phyloP scores from a whole-genome alignment of 30 jellyfish, hydroid and myxozoan species.

The Nemopilema nomurai region DNA sequence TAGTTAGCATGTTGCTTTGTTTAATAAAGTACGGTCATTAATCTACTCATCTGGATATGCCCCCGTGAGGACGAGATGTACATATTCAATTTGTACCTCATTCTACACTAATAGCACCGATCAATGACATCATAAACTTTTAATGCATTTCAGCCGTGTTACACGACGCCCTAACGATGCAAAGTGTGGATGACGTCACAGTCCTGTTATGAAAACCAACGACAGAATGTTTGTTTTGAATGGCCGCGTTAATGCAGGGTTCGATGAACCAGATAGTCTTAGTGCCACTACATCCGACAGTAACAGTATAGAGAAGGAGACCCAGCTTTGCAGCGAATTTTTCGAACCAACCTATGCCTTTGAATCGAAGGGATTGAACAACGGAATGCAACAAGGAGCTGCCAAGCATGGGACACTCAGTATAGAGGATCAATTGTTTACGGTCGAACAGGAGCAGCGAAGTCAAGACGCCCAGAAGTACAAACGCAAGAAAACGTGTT shows the following conservation, averaged over 20 bases:
- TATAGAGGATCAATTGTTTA: conserved; percentile 35
- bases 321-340: neutral
- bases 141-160: too few relatives aligned
- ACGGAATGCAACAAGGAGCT: neutral
- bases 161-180: neutral
- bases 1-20: too few relatives aligned
- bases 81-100: too few relatives aligned
- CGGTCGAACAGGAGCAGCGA: conserved; percentile 71
- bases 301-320: conserved; percentile 34
- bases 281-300: conserved; percentile 21
- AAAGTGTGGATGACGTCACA: neutral
- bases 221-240: neutral
- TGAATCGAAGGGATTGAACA: neutral
- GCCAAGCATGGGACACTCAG: neutral
- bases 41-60: too few relatives aligned
- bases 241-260: conserved; percentile 21
- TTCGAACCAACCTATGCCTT: neutral
- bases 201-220: too few relatives aligned
- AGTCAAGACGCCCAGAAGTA: conserved; percentile 40
- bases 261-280: conserved; percentile 9
- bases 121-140: too few relatives aligned
- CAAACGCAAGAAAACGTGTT: conserved; percentile 63
- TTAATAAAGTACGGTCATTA: too few relatives aligned
- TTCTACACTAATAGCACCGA: too few relatives aligned
- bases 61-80: too few relatives aligned